phyloP scores from a whole-genome alignment of 2,113 vertebrate genomes.

The Odontophorus gujanensis region DNA sequence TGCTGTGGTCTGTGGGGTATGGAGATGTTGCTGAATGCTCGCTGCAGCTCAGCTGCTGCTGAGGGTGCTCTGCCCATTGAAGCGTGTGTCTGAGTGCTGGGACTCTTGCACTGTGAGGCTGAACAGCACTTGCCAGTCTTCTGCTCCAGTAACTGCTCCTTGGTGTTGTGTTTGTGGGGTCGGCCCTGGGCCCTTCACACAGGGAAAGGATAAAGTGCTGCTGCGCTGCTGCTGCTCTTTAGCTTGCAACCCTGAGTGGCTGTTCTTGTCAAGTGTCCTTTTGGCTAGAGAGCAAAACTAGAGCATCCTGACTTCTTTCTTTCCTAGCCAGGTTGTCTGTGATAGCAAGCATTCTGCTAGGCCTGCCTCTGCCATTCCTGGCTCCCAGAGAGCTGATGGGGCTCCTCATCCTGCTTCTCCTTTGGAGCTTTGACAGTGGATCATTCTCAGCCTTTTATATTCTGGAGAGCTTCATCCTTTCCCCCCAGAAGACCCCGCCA shows the following conservation, averaged over 20 bases:
- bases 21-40: neutral
- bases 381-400: neutral
- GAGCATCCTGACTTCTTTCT: neutral
- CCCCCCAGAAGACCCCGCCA: too few relatives aligned
- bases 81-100: neutral
- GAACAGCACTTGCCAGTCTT: neutral
- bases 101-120: neutral
- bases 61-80: neutral
- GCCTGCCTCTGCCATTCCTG: neutral
- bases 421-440: neutral
- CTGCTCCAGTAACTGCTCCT: neutral
- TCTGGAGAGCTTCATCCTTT: neutral
- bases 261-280: neutral
- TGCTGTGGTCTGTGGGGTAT: rapidly evolving
- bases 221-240: neutral
- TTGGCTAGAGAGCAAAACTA: neutral
- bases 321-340: neutral
- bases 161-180: neutral
- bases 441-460: neutral
- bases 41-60: neutral
- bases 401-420: neutral
- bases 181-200: neutral
- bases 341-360: neutral
- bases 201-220: neutral
- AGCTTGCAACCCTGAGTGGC: neutral